A percentile compares a stretch with the other conserved stretches of the same genome.
These are phyloP conservation scores for Empidonax traillii DNA, from an alignment of 2,113 vertebrate species.

Conservation along the genomic window DNA sequence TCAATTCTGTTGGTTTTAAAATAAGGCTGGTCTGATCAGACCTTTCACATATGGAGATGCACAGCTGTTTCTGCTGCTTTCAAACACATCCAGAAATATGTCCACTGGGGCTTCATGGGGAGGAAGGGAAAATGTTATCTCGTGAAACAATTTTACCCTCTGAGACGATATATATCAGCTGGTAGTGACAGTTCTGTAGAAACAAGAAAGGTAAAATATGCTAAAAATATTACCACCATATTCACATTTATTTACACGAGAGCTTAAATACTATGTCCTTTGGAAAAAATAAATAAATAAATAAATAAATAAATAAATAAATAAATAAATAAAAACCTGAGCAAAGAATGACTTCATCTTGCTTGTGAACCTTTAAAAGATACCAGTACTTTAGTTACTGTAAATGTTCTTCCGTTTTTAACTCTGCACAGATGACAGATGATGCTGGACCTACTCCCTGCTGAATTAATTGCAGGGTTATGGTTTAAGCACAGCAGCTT, in stretches of 20 bases:
- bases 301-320: no score
- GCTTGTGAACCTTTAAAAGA: not conserved
- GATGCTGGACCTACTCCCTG: not conserved
- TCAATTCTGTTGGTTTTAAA: conserved; percentile 32
- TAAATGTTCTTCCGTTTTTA: not conserved
- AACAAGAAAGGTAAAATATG: not conserved
- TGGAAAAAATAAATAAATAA: no score
- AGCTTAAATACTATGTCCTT: not conserved
- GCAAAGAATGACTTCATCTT: not conserved
- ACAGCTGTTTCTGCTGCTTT: conserved; percentile 38
- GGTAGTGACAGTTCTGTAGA: not conserved
- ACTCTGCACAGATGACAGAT: not conserved
- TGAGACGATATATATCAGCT: not conserved
- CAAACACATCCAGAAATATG: conserved; percentile 17
- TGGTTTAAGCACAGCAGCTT: not conserved
- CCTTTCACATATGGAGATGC: conserved; percentile 17
- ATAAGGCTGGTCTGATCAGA: conserved; percentile 13
- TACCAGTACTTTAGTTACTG: not conserved
- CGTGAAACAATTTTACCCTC: conserved; percentile 21
- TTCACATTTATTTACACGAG: not conserved
- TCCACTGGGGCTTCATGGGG: not conserved
- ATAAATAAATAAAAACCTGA: not conserved
- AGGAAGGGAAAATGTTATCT: conserved; percentile 14
- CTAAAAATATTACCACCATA: not conserved
- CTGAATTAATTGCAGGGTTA: conserved; percentile 2